Evolutionary conservation across 2,888 invertebrate genomes (phyloP).

Genomic region (Linhomoeus sp.): DNA sequence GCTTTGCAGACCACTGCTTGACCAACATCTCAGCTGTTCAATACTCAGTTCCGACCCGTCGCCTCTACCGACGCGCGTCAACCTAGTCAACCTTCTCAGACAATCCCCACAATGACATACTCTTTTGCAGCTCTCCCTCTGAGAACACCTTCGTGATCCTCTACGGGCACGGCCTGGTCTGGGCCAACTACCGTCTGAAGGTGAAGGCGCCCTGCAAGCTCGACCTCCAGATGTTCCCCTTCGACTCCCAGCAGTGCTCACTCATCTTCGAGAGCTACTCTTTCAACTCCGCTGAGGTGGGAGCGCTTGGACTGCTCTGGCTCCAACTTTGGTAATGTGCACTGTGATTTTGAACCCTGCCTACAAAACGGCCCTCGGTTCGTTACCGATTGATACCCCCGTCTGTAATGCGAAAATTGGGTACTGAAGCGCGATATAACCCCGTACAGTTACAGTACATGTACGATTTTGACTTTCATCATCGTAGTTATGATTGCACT

Average conservation of each 20-base stretch:
- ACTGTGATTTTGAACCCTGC: background rate
- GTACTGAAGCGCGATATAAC: background rate
- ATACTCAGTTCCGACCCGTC: no score
- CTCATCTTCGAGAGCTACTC: slow-evolving; percentile 23
- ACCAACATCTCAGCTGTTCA: no score
- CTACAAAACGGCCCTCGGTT: background rate
- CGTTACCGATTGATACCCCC: background rate
- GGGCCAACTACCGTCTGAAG: slow-evolving; percentile 21
- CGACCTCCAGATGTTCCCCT: slow-evolving; percentile 23
- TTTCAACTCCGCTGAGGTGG: slow-evolving; percentile 26
- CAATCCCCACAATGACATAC: no score
- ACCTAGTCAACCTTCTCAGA: no score
- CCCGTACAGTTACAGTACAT: no score
- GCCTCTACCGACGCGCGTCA: no score
- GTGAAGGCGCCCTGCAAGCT: slow-evolving; percentile 19
- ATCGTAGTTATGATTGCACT: no score
- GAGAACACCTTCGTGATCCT: slow-evolving; percentile 27
- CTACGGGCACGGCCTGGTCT: slow-evolving; percentile 26
- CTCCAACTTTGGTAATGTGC: no score
- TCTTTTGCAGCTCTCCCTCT: slow-evolving; percentile 21
- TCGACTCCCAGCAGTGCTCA: slow-evolving; percentile 16
- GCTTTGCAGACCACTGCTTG: no score
- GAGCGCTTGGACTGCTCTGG: no score
- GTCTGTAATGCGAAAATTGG: background rate
- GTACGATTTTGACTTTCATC: no score